A percentile compares a stretch with the other conserved stretches of the same genome.
Evolutionary conservation across 2,888 invertebrate species (phyloP).

Genomic region (Vanessa cardui): DNA sequence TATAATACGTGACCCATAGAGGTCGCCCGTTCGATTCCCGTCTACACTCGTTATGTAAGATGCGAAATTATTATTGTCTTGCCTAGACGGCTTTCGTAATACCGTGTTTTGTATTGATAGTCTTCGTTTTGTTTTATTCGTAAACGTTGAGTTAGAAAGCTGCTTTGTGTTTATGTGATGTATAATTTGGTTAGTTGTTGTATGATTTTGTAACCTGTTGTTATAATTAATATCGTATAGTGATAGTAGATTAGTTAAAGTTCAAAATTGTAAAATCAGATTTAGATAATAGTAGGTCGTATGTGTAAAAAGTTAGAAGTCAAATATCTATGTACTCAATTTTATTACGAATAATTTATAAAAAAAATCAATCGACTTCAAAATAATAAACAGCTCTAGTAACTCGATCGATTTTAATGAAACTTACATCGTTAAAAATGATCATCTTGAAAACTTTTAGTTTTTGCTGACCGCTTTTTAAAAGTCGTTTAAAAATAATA

Average conservation of each 20-base stretch:
- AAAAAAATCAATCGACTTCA: no score
- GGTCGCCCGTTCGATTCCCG: constrained; percentile 66
- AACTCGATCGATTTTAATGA: no score
- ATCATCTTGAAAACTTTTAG: no score
- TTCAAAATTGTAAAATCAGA: no score
- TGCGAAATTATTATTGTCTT: constrained; percentile 19
- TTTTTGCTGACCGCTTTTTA: no score
- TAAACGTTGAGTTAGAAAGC: constrained; percentile 6
- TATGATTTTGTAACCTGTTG: background rate
- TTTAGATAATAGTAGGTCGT: no score
- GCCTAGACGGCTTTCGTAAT: constrained; percentile 23
- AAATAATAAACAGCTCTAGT: no score
- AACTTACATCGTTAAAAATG: no score
- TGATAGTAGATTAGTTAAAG: background rate
- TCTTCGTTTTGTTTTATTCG: constrained; percentile 8
- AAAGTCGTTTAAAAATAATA: no score
- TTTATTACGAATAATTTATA: no score
- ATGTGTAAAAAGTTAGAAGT: no score
- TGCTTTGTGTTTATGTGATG: background rate
- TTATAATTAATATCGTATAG: background rate
- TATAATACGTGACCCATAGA: constrained; percentile 73
- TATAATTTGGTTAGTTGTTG: background rate
- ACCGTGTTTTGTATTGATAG: constrained; percentile 6
- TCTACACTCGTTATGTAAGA: constrained; percentile 57
- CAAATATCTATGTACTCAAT: no score